phyloP scores from a whole-genome alignment of 2,113 vertebrate species.

The Albula goreensis region DNA sequence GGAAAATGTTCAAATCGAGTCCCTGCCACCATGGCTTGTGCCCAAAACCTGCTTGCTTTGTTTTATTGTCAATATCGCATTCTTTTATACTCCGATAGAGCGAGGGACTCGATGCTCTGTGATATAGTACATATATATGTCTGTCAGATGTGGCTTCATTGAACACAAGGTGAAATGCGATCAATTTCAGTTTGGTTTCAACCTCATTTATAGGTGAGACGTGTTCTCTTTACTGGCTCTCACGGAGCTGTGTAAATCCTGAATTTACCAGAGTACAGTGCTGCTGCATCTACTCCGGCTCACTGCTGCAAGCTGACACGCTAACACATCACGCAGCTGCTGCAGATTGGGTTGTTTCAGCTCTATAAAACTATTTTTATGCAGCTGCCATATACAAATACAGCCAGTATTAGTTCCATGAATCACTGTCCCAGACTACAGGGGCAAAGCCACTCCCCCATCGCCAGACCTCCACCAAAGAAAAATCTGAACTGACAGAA shows the following conservation, averaged over 20 bases:
- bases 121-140: conserved; percentile 36
- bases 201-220: conserved; percentile 32
- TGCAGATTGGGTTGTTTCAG: neutral
- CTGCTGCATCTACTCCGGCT: conserved; percentile 29
- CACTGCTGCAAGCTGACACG: neutral
- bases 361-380: conserved; percentile 29
- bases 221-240: conserved; percentile 7
- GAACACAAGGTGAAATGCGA: conserved; percentile 32
- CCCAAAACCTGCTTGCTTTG: neutral
- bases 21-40: neutral
- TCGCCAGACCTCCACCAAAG: neutral
- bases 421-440: conserved; percentile 38
- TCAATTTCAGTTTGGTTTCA: conserved; percentile 36
- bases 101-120: neutral
- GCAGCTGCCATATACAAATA: conserved; percentile 33
- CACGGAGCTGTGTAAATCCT: conserved; percentile 26
- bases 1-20: neutral
- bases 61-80: neutral
- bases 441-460: neutral
- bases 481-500: conserved; percentile 36
- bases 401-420: conserved; percentile 29
- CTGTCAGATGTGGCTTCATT: conserved; percentile 30
- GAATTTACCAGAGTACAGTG: conserved; percentile 25
- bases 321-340: neutral
- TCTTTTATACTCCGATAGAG: conserved; percentile 8